Percentiles rank a stretch among this genome's conserved stretches.
Conservation (phyloP, 2,113 vertebrate genomes). For the Rhynchomys soricoides region DNA sequence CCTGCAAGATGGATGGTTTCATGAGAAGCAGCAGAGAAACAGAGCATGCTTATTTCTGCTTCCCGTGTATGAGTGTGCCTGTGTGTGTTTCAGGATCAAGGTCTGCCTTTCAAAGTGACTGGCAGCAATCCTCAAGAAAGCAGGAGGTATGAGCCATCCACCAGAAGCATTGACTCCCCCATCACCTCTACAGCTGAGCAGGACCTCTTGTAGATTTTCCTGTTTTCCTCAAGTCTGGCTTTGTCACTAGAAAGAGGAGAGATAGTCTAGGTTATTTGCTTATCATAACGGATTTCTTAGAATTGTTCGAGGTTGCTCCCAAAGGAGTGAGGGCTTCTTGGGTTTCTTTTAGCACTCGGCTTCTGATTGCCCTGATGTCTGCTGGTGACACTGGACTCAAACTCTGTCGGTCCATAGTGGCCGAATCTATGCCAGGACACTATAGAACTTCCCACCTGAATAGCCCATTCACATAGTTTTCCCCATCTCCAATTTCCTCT, state of each 20-base stretch:
- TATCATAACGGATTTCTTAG: slow-evolving; percentile 58
- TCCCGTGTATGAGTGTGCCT: background rate
- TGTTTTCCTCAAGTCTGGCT: background rate
- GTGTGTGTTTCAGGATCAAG: slow-evolving; percentile 39
- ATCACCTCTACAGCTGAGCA: slow-evolving; percentile 2
- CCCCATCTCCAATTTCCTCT: slow-evolving; percentile 75
- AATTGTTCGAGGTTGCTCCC: slow-evolving; percentile 1
- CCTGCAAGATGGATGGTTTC: slow-evolving; percentile 1
- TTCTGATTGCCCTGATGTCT: background rate
- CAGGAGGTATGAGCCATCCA: background rate
- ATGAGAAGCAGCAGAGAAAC: background rate
- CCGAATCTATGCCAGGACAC: background rate
- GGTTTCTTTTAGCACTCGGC: background rate
- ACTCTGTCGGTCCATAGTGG: background rate
- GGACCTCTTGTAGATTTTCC: background rate
- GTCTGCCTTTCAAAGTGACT: slow-evolving; percentile 75
- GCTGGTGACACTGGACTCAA: slow-evolving; percentile 17
- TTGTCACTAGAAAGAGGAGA: slow-evolving; percentile 3
- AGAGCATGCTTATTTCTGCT: background rate
- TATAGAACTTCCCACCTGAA: slow-evolving; percentile 56
- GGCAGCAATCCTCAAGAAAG: slow-evolving; percentile 52
- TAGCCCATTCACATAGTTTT: slow-evolving; percentile 71
- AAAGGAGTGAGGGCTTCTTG: slow-evolving; percentile 31
- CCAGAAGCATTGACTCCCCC: background rate
- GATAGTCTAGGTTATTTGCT: background rate